A percentile compares a stretch with the other conserved stretches of the same genome.
Evolutionary conservation across 1,140 invertebrate species (phyloP).

Genomic region (Belonocnema kinseyi): DNA sequence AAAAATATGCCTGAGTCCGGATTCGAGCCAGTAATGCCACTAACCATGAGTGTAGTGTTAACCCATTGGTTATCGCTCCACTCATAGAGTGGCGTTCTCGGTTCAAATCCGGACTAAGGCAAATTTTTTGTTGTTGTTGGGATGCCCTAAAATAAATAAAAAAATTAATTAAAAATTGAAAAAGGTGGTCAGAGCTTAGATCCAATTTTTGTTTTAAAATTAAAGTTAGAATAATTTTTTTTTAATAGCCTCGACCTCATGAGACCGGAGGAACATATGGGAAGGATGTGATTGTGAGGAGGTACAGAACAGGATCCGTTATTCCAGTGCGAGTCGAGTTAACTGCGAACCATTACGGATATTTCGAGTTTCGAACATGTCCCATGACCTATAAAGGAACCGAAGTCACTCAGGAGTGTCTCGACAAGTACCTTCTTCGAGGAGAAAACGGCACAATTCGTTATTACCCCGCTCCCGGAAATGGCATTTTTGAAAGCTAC

Average conservation of each 20-base stretch:
- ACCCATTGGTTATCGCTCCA: no score
- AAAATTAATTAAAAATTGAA: no score
- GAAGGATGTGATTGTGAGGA: constrained; percentile 85
- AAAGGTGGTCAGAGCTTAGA: neutral
- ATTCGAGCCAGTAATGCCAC: no score
- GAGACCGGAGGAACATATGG: constrained; percentile 91
- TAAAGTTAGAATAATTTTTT: neutral
- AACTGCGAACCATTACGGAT: constrained; percentile 88
- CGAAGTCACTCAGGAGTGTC: constrained; percentile 83
- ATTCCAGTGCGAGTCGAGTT: constrained; percentile 86
- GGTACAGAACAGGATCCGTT: constrained; percentile 81
- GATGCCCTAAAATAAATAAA: no score
- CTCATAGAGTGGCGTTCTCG: no score
- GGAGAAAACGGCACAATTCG: constrained; percentile 76
- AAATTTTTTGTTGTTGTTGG: no score
- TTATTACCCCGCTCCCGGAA: constrained; percentile 87
- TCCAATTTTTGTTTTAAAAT: neutral
- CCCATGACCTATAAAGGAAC: constrained; percentile 77
- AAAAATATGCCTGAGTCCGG: no score
- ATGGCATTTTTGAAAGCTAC: constrained; percentile 85
- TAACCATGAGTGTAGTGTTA: no score
- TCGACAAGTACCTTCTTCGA: constrained; percentile 83
- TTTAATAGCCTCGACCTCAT: constrained; percentile 82
- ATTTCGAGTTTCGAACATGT: constrained; percentile 92
- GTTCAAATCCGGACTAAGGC: no score